Conservation (phyloP, 2,888 invertebrate species). For the Plusia festucae region DNA sequence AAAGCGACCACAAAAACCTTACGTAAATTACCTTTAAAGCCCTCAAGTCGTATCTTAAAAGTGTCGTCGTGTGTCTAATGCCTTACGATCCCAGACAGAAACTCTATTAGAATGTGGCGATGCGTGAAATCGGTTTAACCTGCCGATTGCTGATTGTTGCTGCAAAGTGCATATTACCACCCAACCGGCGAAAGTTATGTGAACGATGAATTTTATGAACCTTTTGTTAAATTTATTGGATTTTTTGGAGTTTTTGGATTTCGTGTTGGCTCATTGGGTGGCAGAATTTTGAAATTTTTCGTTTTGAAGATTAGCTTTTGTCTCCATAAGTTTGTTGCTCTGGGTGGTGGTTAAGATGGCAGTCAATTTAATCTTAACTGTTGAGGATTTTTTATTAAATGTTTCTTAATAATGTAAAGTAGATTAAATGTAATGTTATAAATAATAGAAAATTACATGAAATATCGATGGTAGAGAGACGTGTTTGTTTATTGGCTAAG, state of each 20-base stretch:
- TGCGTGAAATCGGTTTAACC: slow-evolving; percentile 63
- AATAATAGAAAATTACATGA: too few species aligned
- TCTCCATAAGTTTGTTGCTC: too few species aligned
- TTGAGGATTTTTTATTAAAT: too few species aligned
- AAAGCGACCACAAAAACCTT: not conserved
- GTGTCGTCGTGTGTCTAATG: slow-evolving; percentile 46
- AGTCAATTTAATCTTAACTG: too few species aligned
- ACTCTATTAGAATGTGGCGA: slow-evolving; percentile 54
- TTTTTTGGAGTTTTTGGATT: not conserved
- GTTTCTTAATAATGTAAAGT: too few species aligned
- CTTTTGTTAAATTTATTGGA: not conserved
- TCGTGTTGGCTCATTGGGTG: not conserved
- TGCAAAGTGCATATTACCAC: slow-evolving; percentile 41
- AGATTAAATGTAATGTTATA: too few species aligned
- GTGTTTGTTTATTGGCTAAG: too few species aligned
- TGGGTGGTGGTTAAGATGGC: too few species aligned
- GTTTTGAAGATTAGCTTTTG: too few species aligned
- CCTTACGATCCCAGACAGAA: slow-evolving; percentile 43
- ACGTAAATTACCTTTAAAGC: slow-evolving; percentile 18
- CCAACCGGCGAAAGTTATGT: slow-evolving; percentile 19
- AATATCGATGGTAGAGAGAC: too few species aligned
- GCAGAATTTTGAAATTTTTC: not conserved
- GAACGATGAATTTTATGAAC: not conserved
- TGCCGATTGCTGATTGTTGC: slow-evolving; percentile 54
- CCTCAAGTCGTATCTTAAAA: slow-evolving; percentile 12